phyloP scores from a whole-genome alignment of 2,888 invertebrate genomes.

The Flabesymbios commensalis region DNA sequence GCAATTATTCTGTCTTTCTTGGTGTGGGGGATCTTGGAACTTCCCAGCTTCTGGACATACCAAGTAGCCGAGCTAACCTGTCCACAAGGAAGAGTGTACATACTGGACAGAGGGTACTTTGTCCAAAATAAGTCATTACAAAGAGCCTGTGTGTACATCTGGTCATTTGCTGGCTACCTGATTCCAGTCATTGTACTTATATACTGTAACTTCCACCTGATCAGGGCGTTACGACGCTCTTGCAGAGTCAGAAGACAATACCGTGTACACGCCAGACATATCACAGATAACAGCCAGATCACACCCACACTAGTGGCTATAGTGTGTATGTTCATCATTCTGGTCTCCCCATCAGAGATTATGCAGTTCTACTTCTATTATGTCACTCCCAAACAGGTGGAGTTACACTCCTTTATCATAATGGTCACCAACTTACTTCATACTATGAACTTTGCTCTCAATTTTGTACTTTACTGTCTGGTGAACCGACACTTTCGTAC shows the following conservation, averaged over 20 bases:
- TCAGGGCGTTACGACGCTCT: conserved; percentile 33
- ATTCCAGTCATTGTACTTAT: conserved; percentile 50
- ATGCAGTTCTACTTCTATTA: conserved; percentile 45
- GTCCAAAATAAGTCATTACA: conserved; percentile 9
- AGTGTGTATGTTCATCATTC: conserved; percentile 50
- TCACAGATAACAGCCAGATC: conserved; percentile 33
- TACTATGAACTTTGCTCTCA: conserved; percentile 37
- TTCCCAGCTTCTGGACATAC: conserved; percentile 26
- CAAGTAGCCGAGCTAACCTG: conserved; percentile 7
- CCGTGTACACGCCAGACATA: conserved; percentile 18
- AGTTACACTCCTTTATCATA: conserved; percentile 17
- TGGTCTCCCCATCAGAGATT: conserved; percentile 56
- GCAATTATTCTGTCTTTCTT: conserved; percentile 38
- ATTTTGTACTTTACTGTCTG: conserved; percentile 39
- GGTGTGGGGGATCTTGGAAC: conserved; percentile 15
- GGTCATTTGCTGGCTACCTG: conserved; percentile 53
- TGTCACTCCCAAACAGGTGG: conserved; percentile 5
- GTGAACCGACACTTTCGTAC: conserved; percentile 33
- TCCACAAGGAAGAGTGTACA: conserved; percentile 4
- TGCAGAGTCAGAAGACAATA: conserved; percentile 20
- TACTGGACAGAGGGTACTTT: conserved; percentile 25
- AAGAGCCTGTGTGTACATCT: conserved; percentile 32
- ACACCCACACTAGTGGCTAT: conserved; percentile 56
- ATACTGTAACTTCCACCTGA: conserved; percentile 55
- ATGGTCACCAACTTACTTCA: conserved; percentile 28